A percentile compares a stretch with the other conserved stretches of the same genome.
Evolutionary conservation across 35 echinoderm and acorn worm species (phyloP).

Genomic region (Ophiothrix spiculata): DNA sequence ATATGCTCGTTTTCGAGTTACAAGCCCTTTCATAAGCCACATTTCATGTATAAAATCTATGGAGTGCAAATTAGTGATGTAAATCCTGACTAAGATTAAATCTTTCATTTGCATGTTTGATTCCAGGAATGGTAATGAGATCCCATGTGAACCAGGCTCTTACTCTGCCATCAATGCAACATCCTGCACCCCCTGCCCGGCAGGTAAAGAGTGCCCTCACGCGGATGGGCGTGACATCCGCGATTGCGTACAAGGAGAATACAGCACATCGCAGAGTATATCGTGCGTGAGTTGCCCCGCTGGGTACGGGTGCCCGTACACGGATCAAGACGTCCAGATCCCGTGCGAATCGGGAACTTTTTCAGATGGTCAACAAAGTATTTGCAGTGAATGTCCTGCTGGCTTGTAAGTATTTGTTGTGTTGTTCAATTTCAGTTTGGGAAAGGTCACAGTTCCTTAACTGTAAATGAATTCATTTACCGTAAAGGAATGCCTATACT

Average conservation of each 20-base stretch:
- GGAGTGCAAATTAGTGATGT: too few relatives aligned
- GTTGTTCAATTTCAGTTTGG: too few relatives aligned
- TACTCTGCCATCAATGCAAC: constrained; percentile 77
- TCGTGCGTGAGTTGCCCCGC: constrained; percentile 59
- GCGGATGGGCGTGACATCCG: constrained; percentile 73
- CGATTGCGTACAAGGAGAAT: constrained; percentile 75
- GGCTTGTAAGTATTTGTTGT: constrained; percentile 65
- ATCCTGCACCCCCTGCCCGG: constrained; percentile 53
- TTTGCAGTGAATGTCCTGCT: constrained; percentile 63
- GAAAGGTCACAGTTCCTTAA: neutral
- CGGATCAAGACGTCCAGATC: constrained; percentile 52
- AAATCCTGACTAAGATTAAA: too few relatives aligned
- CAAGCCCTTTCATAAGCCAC: too few relatives aligned
- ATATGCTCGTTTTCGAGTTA: too few relatives aligned
- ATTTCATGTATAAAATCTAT: too few relatives aligned
- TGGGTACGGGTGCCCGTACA: constrained; percentile 71
- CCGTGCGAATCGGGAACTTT: constrained; percentile 57
- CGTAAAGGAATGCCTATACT: neutral
- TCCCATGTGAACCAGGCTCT: constrained; percentile 67
- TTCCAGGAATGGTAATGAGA: constrained; percentile 55
- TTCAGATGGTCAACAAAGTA: constrained; percentile 74
- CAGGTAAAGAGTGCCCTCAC: constrained; percentile 71
- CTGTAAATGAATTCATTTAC: neutral
- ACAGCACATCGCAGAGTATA: constrained; percentile 59
- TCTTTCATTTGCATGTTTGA: neutral